Evolutionary conservation across 2,113 vertebrate genomes (phyloP).

Genomic region (Amblyopsis rosae): DNA sequence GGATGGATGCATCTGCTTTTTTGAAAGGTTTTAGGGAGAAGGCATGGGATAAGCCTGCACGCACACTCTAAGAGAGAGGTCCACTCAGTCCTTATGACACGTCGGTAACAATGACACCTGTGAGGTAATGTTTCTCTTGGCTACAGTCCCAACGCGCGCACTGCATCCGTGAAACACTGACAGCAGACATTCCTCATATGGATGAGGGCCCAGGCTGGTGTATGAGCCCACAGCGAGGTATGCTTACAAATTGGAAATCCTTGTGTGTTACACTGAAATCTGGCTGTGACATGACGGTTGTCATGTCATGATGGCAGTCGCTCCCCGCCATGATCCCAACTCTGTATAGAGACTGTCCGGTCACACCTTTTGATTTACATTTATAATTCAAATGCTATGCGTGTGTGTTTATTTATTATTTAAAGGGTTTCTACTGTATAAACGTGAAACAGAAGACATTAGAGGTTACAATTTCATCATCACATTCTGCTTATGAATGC

Average conservation of each 20-base stretch:
- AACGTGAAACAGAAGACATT: background rate
- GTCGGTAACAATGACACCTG: constrained; percentile 17
- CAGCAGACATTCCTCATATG: constrained; percentile 44
- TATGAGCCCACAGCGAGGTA: no score
- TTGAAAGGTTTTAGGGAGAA: no score
- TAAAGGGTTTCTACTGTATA: no score
- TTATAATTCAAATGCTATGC: background rate
- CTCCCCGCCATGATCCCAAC: no score
- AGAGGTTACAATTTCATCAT: background rate
- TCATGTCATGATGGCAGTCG: no score
- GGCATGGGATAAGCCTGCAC: background rate
- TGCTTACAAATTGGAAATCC: constrained; percentile 9
- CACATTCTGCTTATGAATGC: background rate
- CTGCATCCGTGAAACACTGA: constrained; percentile 19
- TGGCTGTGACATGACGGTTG: no score
- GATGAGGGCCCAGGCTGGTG: background rate
- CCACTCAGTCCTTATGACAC: background rate
- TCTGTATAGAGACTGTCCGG: background rate
- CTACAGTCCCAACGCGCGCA: background rate
- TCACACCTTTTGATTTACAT: no score
- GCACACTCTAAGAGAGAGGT: background rate
- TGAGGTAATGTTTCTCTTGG: constrained; percentile 39
- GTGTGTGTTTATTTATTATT: background rate
- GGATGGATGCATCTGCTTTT: no score
- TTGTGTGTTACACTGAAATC: background rate